Evolutionary conservation across 2,888 invertebrate genomes (phyloP).

Genomic region (Pollenia labialis): DNA sequence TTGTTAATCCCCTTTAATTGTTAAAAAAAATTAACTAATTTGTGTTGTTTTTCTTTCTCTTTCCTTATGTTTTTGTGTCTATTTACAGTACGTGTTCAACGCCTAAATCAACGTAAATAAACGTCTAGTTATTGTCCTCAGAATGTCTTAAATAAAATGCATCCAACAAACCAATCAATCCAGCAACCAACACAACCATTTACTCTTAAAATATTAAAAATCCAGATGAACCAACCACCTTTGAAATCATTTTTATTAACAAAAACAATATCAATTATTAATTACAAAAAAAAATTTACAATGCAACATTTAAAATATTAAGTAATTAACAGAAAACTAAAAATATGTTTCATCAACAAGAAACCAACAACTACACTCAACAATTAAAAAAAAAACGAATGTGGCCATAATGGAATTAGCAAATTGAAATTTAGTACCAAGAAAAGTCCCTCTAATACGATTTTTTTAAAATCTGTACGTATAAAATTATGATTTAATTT

Average conservation of each 20-base stretch:
- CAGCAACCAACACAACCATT: slow-evolving; percentile 64
- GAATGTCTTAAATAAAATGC: slow-evolving; percentile 69
- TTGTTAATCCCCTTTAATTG: slow-evolving; percentile 49
- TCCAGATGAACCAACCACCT: slow-evolving; percentile 44
- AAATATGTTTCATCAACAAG: slow-evolving; percentile 66
- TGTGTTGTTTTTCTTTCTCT: slow-evolving; percentile 75
- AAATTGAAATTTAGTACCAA: slow-evolving; percentile 65
- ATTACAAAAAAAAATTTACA: slow-evolving; percentile 25
- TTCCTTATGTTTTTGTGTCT: slow-evolving; percentile 74
- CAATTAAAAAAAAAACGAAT: slow-evolving; percentile 61
- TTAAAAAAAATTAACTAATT: slow-evolving; percentile 72
- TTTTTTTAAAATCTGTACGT: slow-evolving; percentile 73
- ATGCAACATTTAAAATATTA: slow-evolving; percentile 37
- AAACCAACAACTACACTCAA: slow-evolving; percentile 56
- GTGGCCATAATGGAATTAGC: slow-evolving; percentile 58
- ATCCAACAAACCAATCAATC: slow-evolving; percentile 71
- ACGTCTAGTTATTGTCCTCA: slow-evolving; percentile 76
- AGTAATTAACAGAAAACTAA: slow-evolving; percentile 69
- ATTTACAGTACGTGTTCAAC: slow-evolving; percentile 96
- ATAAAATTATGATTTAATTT: slow-evolving; percentile 34
- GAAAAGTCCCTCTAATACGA: slow-evolving; percentile 73
- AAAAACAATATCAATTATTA: slow-evolving; percentile 3
- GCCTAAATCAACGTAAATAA: slow-evolving; percentile 90
- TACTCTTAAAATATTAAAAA: slow-evolving; percentile 45
- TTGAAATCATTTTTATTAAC: slow-evolving; percentile 25